These are phyloP conservation scores for Neotoxoptera formosana DNA, from an alignment of 1,140 invertebrate species.

Conservation along the genomic window DNA sequence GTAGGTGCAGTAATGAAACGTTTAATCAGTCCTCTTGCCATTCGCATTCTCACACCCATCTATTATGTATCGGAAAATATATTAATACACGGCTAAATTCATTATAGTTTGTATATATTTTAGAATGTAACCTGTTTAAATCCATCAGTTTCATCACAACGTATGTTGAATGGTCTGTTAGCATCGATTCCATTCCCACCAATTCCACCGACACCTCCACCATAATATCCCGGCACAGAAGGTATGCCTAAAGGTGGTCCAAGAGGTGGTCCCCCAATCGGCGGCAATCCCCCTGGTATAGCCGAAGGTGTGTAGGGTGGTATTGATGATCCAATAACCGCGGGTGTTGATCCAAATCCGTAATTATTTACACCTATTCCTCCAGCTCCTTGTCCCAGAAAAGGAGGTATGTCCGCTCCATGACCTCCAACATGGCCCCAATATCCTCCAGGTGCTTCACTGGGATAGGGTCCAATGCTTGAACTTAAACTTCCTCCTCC, in stretches of 20 bases:
- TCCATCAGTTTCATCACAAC: conserved; percentile 80
- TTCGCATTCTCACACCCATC: conserved; percentile 76
- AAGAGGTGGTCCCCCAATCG: conserved; percentile 7
- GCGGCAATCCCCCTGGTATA: conserved; percentile 56
- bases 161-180: conserved; percentile 64
- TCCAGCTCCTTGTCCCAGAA: conserved; percentile 31
- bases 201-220: background rate
- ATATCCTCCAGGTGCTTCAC: conserved; percentile 61
- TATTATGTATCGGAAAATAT: conserved; percentile 57
- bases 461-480: conserved; percentile 63
- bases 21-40: conserved; percentile 80
- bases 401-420: conserved; percentile 43
- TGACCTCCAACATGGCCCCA: conserved; percentile 63
- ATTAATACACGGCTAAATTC: background rate
- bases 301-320: conserved; percentile 52
- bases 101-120: background rate
- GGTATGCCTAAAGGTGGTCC: conserved; percentile 48
- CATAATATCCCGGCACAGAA: conserved; percentile 35
- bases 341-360: conserved; percentile 47
- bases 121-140: conserved; percentile 71
- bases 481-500: conserved; percentile 59
- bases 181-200: conserved; percentile 42
- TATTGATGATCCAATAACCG: conserved; percentile 35
- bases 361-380: conserved; percentile 10
- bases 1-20: conserved; percentile 76